A percentile compares a stretch with the other conserved stretches of the same genome.
Conservation (phyloP, 2,113 vertebrate species). For the Silurus asotus region DNA sequence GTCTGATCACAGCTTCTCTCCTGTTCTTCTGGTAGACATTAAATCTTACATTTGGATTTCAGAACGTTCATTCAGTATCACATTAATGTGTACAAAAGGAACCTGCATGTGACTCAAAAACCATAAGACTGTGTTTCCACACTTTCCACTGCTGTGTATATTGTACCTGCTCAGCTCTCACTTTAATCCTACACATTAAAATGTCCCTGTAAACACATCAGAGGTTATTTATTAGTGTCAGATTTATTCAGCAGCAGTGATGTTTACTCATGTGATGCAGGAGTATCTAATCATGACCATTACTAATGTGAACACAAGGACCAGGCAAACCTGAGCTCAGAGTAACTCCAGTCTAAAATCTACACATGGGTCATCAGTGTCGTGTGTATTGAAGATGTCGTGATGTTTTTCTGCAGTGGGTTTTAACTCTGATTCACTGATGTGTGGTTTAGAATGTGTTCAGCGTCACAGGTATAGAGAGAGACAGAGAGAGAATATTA, state of each 20-base stretch:
- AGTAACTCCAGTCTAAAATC: neutral
- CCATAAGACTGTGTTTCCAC: too few relatives aligned
- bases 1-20: too few relatives aligned
- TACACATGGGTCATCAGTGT: neutral
- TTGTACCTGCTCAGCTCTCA: too few relatives aligned
- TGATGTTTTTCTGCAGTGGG: neutral
- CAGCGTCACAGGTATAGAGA: too few relatives aligned
- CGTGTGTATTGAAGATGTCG: neutral
- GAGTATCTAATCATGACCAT: neutral
- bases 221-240: neutral
- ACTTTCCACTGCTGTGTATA: too few relatives aligned
- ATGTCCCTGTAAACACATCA: neutral
- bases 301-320: neutral
- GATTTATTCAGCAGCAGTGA: neutral
- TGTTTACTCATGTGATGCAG: neutral
- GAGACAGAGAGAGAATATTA: neutral
- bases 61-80: too few relatives aligned
- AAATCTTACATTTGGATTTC: too few relatives aligned
- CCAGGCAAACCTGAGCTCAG: neutral
- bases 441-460: neutral
- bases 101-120: too few relatives aligned
- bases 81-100: too few relatives aligned
- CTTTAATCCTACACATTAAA: neutral
- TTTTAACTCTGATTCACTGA: neutral
- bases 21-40: too few relatives aligned